Conservation (phyloP, 2,113 vertebrate genomes). For the Crotalus viridis region DNA sequence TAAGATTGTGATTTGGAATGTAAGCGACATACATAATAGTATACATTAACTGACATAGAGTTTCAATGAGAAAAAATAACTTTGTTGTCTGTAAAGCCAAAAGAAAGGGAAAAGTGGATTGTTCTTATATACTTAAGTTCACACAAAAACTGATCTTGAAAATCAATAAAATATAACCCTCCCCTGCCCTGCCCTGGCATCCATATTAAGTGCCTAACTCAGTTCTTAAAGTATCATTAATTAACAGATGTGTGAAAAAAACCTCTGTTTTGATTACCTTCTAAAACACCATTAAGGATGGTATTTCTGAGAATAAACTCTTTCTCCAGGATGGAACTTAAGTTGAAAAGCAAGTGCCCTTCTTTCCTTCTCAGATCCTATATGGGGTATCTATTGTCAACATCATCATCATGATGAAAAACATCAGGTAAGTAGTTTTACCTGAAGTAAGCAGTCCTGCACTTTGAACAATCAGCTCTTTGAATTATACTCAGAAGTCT, state of each 20-base stretch:
- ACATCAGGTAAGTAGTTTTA: not conserved
- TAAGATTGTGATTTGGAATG: not conserved
- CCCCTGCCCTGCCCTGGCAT: not conserved
- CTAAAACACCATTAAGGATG: not conserved
- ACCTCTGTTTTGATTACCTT: not conserved
- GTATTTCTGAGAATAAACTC: not conserved
- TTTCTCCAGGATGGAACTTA: not conserved
- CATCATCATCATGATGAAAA: not conserved
- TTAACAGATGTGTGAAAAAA: not conserved
- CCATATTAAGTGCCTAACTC: not conserved
- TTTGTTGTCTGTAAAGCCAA: not conserved
- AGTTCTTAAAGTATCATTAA: not conserved
- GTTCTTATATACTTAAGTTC: not conserved
- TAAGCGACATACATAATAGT: not conserved
- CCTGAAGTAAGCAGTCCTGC: not conserved
- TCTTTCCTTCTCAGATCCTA: not conserved
- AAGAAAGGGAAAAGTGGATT: not conserved
- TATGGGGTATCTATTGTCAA: not conserved
- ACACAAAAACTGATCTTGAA: not conserved
- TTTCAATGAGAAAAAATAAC: not conserved
- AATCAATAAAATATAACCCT: not conserved
- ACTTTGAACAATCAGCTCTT: not conserved
- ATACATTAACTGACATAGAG: not conserved
- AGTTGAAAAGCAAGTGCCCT: not conserved
- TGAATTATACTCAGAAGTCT: not conserved